Evolutionary conservation across 2,113 vertebrate species (phyloP), one percentile per base, ranked within the genome.

Genomic region (Eulemur macaco): DNA sequence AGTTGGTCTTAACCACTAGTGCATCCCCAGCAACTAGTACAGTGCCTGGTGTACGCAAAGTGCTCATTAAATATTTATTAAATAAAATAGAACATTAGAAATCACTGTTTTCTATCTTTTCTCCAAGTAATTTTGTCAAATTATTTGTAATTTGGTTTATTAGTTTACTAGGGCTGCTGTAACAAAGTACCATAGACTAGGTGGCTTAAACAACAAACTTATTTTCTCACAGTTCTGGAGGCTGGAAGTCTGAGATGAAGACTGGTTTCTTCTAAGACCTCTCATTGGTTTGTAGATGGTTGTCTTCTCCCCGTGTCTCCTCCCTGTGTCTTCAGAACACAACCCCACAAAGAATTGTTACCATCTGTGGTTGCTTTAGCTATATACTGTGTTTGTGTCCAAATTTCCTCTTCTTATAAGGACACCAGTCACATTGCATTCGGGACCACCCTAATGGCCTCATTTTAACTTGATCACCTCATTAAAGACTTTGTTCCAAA

Each of bases 51-150:
- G 47, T 63, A 47, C 9, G 52, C n/a, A 37, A 47, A 71, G 71
- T 34, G 45, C 56, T 47, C 56, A 81, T 64, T 50, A 74, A 80
- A 86, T 39, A 77, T 50, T 66, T 66, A 58, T 69, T 64, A 54
- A 58, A 39, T 89, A 37, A 78, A 54, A 71, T 1, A 89, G 34
- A 60, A 64, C 47, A 74, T 84, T 85, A 80, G n/a, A 93, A 84
- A 68, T 58, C 25, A 50, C 47, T 81, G 31, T 37, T 96, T 96
- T 94, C 56, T 93, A 39, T 71, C 29, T 81, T 82, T 52, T 63
- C 82, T 84, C 25, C 39, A 88, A 83, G 83, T 69, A 84, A 89
- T 42, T 42, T 88, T 92, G 12, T 88, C 34, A 56, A 47, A 81
- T 73, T 60, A 60, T 27, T 60, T 60, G 58, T 60, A 27, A 60